phyloP scores from a whole-genome alignment of 2,888 invertebrate genomes.

The Artemia sinica region DNA sequence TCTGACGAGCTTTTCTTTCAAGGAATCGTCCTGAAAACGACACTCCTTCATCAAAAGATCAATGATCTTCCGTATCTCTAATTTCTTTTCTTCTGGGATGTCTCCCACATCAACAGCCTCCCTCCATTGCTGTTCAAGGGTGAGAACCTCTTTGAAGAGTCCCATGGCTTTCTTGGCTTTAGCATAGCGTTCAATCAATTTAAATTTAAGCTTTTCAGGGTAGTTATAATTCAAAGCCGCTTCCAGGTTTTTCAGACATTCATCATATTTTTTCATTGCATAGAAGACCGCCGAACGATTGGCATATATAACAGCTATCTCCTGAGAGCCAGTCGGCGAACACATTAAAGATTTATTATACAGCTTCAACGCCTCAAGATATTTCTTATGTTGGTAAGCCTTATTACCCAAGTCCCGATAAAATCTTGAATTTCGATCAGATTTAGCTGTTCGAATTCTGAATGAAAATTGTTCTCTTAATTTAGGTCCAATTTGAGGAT shows the following conservation, averaged over 20 bases:
- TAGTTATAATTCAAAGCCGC: slow-evolving; percentile 43
- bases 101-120: neutral
- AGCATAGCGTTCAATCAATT: slow-evolving; percentile 46
- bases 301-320: slow-evolving; percentile 23
- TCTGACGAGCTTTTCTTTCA: neutral
- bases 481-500: neutral
- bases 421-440: neutral
- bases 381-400: slow-evolving; percentile 5
- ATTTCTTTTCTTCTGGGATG: neutral
- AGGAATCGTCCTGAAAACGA: slow-evolving; percentile 8
- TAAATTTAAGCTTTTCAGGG: slow-evolving; percentile 43
- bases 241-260: slow-evolving; percentile 45
- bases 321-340: neutral
- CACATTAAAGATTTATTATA: neutral
- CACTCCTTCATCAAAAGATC: slow-evolving; percentile 6
- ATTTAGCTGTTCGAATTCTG: slow-evolving; percentile 1
- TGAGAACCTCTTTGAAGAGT: slow-evolving; percentile 15
- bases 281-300: slow-evolving; percentile 28
- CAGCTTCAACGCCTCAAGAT: slow-evolving; percentile 10
- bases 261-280: slow-evolving; percentile 33
- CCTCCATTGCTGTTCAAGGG: neutral
- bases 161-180: slow-evolving; percentile 33
- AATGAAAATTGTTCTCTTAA: neutral
- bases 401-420: slow-evolving; percentile 11
- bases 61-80: neutral